phyloP scores from a whole-genome alignment of 2,888 invertebrate species.

The Lasioglossum oenotherae region DNA sequence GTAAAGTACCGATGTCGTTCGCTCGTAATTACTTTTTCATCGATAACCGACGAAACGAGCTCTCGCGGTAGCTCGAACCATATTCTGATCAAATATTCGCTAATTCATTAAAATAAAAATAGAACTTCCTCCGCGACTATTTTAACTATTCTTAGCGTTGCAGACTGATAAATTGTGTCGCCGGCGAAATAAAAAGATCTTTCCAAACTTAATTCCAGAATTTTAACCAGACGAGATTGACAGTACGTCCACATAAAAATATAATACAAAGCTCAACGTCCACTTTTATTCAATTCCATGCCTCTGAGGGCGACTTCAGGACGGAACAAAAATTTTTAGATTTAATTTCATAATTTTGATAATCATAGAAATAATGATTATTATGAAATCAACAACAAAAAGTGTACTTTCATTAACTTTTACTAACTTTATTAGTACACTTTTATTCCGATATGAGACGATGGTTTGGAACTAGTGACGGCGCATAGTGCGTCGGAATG shows the following conservation, averaged over 20 bases:
- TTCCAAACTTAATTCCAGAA: not conserved
- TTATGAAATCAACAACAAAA: too few relatives aligned
- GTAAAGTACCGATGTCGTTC: constrained; percentile 33
- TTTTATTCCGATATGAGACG: too few relatives aligned
- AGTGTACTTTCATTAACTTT: too few relatives aligned
- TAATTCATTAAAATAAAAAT: constrained; percentile 9
- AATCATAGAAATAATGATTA: too few relatives aligned
- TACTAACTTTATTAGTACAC: too few relatives aligned
- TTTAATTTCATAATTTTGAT: too few relatives aligned
- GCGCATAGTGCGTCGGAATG: too few relatives aligned
- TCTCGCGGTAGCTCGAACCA: too few relatives aligned
- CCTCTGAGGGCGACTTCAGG: too few relatives aligned
- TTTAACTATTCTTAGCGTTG: not conserved
- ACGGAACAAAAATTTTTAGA: too few relatives aligned
- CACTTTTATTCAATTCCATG: not conserved
- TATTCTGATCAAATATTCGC: not conserved
- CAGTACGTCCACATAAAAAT: not conserved
- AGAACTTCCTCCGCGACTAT: not conserved
- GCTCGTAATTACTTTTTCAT: constrained; percentile 24
- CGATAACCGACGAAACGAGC: constrained; percentile 15
- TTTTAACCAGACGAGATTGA: not conserved
- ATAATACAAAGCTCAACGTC: not conserved
- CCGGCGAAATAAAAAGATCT: not conserved
- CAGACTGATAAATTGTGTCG: not conserved
- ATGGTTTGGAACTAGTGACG: too few relatives aligned